Percentiles rank a stretch among this genome's conserved stretches.
Conservation (phyloP, 2,888 invertebrate genomes). For the Graphium colonna region DNA sequence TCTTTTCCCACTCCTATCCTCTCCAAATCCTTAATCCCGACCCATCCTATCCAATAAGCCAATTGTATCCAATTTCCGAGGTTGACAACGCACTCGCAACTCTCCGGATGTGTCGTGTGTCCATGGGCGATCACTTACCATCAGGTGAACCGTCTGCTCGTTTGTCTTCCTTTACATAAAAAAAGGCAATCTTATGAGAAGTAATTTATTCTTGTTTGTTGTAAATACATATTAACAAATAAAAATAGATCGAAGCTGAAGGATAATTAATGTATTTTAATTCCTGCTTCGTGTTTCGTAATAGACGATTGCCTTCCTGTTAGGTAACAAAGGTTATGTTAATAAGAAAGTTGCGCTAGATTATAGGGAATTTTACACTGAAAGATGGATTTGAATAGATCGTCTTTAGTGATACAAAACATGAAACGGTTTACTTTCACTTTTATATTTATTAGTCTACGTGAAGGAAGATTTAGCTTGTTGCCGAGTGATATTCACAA, state of each 20-base stretch:
- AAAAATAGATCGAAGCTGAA: not conserved
- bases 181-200: no score
- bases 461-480: not conserved
- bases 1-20: no score
- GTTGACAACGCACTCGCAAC: no score
- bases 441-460: not conserved
- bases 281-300: constrained; percentile 2
- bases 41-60: no score
- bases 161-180: no score
- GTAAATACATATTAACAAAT: not conserved
- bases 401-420: not conserved
- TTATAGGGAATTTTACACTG: not conserved
- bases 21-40: no score
- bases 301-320: constrained; percentile 19
- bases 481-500: no score
- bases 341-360: constrained; percentile 3
- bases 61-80: no score
- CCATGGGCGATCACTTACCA: no score
- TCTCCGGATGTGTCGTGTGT: no score
- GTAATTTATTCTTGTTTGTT: not conserved
- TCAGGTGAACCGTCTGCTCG: no score
- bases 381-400: not conserved
- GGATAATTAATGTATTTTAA: constrained; percentile 13
- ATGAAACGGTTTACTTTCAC: not conserved
- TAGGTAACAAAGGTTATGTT: constrained; percentile 13